A percentile compares a stretch with the other conserved stretches of the same genome.
phyloP scores from a whole-genome alignment of 1,140 invertebrate species.

The Lethrus apterus region DNA sequence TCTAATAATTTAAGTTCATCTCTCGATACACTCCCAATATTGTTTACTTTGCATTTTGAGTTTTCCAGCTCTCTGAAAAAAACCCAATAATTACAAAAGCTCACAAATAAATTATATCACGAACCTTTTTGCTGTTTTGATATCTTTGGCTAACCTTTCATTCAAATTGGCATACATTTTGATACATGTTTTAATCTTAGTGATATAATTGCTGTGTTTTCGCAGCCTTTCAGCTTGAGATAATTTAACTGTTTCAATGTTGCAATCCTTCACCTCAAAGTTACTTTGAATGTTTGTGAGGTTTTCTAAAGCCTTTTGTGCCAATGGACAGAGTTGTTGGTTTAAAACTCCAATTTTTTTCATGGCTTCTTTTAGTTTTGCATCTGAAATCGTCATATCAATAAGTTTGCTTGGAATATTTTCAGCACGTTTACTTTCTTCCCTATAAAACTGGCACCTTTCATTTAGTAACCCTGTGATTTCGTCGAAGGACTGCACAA shows the following conservation, averaged over 20 bases:
- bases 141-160: slow-evolving; percentile 22
- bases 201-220: slow-evolving; percentile 23
- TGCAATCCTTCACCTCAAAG: slow-evolving; percentile 7
- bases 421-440: slow-evolving; percentile 23
- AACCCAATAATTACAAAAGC: neutral
- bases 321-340: slow-evolving; percentile 9
- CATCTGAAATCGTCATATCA: no score
- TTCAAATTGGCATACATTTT: slow-evolving; percentile 26
- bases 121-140: slow-evolving; percentile 23
- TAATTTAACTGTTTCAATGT: slow-evolving; percentile 7
- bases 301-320: slow-evolving; percentile 6
- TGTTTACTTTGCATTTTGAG: slow-evolving; percentile 15
- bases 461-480: no score
- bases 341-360: slow-evolving; percentile 22
- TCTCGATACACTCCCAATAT: slow-evolving; percentile 14
- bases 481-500: no score
- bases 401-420: no score
- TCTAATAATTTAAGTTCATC: slow-evolving; percentile 26
- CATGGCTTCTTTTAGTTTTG: slow-evolving; percentile 18
- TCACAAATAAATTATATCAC: slow-evolving; percentile 7
- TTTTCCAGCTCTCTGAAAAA: slow-evolving; percentile 14
- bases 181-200: slow-evolving; percentile 29
- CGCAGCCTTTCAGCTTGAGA: slow-evolving; percentile 21
- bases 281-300: slow-evolving; percentile 12
- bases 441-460: slow-evolving; percentile 24